These are phyloP conservation scores for Galerucella calmariensis DNA, from an alignment of 2,888 invertebrate genomes.

Conservation along the genomic window DNA sequence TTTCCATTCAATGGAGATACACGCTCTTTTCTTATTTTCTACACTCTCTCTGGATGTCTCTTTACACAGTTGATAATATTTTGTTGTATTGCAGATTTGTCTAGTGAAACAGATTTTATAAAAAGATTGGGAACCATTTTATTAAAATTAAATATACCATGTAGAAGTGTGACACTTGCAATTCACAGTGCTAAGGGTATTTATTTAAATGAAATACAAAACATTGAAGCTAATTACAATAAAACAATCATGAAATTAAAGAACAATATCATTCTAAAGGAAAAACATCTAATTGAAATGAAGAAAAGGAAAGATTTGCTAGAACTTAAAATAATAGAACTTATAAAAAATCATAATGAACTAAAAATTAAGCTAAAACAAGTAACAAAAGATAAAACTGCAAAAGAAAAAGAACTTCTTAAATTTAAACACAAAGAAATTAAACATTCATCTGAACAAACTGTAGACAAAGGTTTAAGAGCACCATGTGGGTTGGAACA, in stretches of 20 bases:
- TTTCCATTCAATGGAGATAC: neutral
- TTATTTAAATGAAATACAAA: conserved; percentile 41
- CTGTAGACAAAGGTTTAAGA: conserved; percentile 13
- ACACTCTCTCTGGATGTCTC: neutral
- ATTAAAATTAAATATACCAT: conserved; percentile 35
- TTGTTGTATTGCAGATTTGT: conserved; percentile 42
- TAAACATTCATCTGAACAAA: conserved; percentile 13
- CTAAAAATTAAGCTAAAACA: conserved; percentile 39
- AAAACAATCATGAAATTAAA: conserved; percentile 43
- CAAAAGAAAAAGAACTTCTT: conserved; percentile 31
- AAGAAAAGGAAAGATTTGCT: conserved; percentile 41
- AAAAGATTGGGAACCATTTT: conserved; percentile 42
- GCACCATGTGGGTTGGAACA: conserved; percentile 20
- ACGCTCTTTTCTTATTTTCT: neutral
- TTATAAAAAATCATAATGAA: conserved; percentile 40
- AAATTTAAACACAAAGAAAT: conserved; percentile 21
- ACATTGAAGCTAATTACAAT: conserved; percentile 42
- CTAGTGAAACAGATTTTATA: conserved; percentile 44
- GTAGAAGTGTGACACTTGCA: conserved; percentile 28
- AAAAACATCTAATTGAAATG: conserved; percentile 39
- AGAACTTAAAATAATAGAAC: conserved; percentile 43
- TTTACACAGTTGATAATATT: conserved; percentile 6
- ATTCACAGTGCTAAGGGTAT: conserved; percentile 43
- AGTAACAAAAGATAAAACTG: conserved; percentile 28
- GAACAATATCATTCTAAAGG: conserved; percentile 38